Conservation (phyloP, 2,113 vertebrate species). For the Otolemur garnettii region DNA sequence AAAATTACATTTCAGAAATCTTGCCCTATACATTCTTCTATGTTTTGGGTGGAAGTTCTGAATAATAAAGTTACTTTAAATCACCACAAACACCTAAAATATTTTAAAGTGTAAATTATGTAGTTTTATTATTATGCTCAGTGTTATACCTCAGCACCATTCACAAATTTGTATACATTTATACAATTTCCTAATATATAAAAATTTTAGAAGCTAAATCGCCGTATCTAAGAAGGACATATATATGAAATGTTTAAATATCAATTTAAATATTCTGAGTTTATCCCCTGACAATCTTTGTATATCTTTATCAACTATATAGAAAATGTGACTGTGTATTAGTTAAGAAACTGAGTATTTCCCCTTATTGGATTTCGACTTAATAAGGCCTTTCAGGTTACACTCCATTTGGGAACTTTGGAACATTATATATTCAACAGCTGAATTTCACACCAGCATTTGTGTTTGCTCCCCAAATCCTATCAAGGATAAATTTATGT, state of each 20-base stretch:
- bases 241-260: not conserved
- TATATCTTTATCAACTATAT: not conserved
- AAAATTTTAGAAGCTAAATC: not conserved
- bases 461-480: not conserved
- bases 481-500: not conserved
- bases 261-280: not conserved
- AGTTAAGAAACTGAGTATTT: not conserved
- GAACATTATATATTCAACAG: not conserved
- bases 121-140: not conserved
- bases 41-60: not conserved
- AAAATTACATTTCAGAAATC: not conserved
- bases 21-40: not conserved
- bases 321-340: not conserved
- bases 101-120: not conserved
- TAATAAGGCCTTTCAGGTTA: not conserved
- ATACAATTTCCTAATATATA: not conserved
- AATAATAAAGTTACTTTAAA: conserved; percentile 28
- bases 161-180: not conserved
- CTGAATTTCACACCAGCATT: not conserved
- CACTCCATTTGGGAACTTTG: not conserved
- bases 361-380: not conserved
- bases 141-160: not conserved
- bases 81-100: not conserved
- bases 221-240: not conserved
- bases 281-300: not conserved